Evolutionary conservation across 2,888 invertebrate species (phyloP), one percentile per base, ranked within the genome.

Genomic region (Danaus chrysippus): DNA sequence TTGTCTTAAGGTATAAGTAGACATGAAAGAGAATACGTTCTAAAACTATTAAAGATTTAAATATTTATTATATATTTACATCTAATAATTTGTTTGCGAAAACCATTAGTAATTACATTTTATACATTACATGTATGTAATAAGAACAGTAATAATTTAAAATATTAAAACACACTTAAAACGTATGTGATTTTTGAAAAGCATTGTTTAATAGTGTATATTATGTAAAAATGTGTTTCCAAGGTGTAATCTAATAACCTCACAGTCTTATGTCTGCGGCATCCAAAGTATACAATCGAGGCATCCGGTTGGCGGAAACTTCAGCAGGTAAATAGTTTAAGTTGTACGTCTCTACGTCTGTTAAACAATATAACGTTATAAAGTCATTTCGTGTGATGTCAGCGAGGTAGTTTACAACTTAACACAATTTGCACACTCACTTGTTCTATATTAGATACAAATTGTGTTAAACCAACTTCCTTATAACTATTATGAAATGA

Each of bases 281-380:
- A 76, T 76, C 74, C 79, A 78, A 75, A 76, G 77, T 75, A 73
- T 65, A 75, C 77, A 79, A 81, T 80, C 64, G 75, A 78, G 79
- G 81, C 78, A 82, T 78, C 72, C 78, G 77, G 73, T 65, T 67
- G 82, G 86, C 79, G 82, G 69, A 80, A 85, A 87, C 83, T 85
- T 84, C 76, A 77, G 76, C 78, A 78, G 80, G 82, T 82, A 82
- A 88, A 88, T 87, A 87, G 86, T 88, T 88, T 71, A 71, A 85
- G 82, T 86, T 83, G 70, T 70, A 65, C 69, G 63, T 64, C 61
- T 65, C 68, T 34, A 34, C 73, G 74, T 76, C 75, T 67, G 74
- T 73, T 77, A 70, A 68, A 74, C 74, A 75, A 77, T 81, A 84
- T 82, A 80, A 73, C 78, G 77, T 82, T 83, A 81, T 81, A 76